phyloP scores from a whole-genome alignment of 2,113 vertebrate genomes.

The Tonatia bakeri region DNA sequence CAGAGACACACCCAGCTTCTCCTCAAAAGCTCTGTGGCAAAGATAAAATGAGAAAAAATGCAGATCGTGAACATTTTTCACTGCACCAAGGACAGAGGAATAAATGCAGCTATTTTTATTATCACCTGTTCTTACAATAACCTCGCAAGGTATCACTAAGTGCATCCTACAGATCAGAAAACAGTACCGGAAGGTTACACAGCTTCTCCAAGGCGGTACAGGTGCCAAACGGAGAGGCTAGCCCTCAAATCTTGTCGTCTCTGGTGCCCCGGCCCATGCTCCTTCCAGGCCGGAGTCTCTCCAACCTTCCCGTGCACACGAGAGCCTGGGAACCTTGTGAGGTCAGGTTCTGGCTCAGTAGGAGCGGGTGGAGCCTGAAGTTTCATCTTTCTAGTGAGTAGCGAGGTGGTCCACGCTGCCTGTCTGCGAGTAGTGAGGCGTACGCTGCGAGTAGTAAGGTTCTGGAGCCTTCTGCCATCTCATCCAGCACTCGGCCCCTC shows the following conservation, averaged over 20 bases:
- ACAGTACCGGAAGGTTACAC: background rate
- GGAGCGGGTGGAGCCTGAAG: background rate
- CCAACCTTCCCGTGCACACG: accelerated
- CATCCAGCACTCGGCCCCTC: background rate
- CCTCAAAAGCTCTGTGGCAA: background rate
- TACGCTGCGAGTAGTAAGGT: background rate
- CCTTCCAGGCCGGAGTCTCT: background rate
- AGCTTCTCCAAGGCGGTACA: background rate
- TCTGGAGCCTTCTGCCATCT: background rate
- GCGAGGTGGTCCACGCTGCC: accelerated
- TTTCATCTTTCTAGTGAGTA: background rate
- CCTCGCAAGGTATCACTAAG: background rate
- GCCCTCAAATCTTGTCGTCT: background rate
- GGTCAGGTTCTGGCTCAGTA: background rate
- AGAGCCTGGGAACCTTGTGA: background rate
- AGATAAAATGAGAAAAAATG: background rate
- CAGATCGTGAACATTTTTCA: background rate
- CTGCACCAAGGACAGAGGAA: background rate
- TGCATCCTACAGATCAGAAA: background rate
- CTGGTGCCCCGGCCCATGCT: background rate
- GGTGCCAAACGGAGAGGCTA: background rate
- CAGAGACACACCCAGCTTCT: background rate
- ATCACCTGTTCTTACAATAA: background rate
- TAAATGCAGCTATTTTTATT: background rate
- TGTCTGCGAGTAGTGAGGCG: background rate